Conservation (phyloP, 2,113 vertebrate species). For the Steatornis caripensis region DNA sequence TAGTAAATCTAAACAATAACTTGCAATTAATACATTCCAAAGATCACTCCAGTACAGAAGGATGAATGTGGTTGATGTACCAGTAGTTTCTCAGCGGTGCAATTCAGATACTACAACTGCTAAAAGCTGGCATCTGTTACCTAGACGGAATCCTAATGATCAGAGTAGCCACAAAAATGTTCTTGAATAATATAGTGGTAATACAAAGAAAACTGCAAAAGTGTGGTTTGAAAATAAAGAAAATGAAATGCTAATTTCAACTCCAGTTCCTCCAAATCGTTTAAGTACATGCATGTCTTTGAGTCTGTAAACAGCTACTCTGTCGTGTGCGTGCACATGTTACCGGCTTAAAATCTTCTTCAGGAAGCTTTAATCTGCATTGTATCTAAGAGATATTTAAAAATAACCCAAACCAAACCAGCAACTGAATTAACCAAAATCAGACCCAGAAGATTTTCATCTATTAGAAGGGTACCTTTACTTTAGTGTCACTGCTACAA, state of each 20-base stretch:
- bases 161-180: background rate
- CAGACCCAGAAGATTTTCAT: background rate
- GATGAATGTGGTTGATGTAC: background rate
- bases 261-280: background rate
- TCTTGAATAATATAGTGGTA: background rate
- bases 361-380: background rate
- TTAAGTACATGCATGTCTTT: background rate
- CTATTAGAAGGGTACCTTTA: background rate
- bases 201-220: background rate
- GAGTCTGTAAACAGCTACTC: background rate
- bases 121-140: background rate
- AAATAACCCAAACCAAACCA: background rate
- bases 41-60: background rate
- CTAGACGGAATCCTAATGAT: background rate
- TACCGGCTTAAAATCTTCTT: background rate
- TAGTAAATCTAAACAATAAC: constrained; percentile 47
- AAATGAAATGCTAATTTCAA: background rate
- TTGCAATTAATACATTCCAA: background rate
- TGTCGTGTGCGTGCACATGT: background rate
- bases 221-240: background rate
- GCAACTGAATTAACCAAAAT: background rate
- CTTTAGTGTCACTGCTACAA: background rate
- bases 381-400: background rate
- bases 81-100: background rate
- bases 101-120: background rate